phyloP scores from a whole-genome alignment of 1,140 invertebrate species.

The Drosophila pectinifera region DNA sequence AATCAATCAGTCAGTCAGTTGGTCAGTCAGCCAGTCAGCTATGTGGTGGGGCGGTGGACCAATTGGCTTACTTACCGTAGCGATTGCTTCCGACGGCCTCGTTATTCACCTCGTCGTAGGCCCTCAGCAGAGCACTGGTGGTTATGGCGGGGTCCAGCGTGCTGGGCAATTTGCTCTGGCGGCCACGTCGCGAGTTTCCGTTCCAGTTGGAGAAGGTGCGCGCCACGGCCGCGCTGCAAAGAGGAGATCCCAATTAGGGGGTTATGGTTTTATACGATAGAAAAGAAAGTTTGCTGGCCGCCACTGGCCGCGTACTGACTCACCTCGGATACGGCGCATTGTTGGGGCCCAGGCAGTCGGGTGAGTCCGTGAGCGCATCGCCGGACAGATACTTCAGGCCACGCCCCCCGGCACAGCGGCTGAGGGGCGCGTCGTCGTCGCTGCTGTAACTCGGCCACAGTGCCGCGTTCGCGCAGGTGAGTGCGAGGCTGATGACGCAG shows the following conservation, averaged over 20 bases:
- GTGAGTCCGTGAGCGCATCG: conserved; percentile 91
- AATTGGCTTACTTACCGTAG: conserved; percentile 79
- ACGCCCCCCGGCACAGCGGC: conserved; percentile 87
- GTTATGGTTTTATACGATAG: conserved; percentile 50
- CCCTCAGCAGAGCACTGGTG: conserved; percentile 88
- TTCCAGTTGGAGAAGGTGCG: conserved; percentile 87
- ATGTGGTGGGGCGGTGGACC: conserved; percentile 36
- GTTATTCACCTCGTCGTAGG: conserved; percentile 87
- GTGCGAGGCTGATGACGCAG: conserved; percentile 72
- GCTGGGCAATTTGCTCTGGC: conserved; percentile 85
- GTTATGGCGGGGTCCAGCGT: conserved; percentile 90
- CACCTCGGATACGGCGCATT: conserved; percentile 93
- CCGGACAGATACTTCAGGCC: conserved; percentile 93
- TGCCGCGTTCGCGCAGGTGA: conserved; percentile 71
- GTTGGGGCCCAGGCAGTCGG: conserved; percentile 92
- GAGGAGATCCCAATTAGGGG: conserved; percentile 67
- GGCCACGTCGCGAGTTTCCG: conserved; percentile 82
- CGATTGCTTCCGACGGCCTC: conserved; percentile 79
- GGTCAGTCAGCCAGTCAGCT: conserved; percentile 24
- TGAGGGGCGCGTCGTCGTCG: conserved; percentile 63
- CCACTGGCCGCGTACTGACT: conserved; percentile 49
- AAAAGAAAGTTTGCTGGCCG: conserved; percentile 68
- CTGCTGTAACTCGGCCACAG: conserved; percentile 76
- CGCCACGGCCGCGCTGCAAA: conserved; percentile 87
- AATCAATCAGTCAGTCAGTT: conserved; percentile 39